Evolutionary conservation across 2,888 invertebrate species (phyloP).

Genomic region (Leucozona laternaria): DNA sequence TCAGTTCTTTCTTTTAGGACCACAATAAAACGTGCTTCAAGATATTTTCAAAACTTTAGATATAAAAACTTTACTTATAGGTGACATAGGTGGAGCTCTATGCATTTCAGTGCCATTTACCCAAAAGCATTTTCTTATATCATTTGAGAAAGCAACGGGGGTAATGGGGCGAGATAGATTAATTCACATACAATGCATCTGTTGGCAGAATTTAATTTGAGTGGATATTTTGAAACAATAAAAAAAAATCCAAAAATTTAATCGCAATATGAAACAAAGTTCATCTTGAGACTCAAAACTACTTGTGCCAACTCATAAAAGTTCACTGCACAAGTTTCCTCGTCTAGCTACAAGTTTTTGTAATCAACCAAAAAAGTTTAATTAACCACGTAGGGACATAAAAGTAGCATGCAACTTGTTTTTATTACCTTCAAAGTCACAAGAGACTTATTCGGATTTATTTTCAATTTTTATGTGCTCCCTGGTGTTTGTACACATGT

Average conservation of each 20-base stretch:
- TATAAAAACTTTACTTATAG: too few relatives aligned
- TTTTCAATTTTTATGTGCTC: conserved; percentile 46
- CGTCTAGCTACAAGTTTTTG: conserved; percentile 27
- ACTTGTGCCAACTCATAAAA: conserved; percentile 20
- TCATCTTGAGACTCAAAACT: neutral
- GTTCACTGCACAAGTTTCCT: conserved; percentile 28
- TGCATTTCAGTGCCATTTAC: neutral
- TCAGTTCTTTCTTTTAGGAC: too few relatives aligned
- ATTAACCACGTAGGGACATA: conserved; percentile 47
- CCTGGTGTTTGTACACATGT: conserved; percentile 36
- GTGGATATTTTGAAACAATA: neutral
- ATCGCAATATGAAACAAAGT: conserved; percentile 13
- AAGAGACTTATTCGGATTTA: conserved; percentile 40
- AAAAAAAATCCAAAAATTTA: neutral
- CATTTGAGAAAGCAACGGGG: neutral
- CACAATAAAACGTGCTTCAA: too few relatives aligned
- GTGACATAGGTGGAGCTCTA: neutral
- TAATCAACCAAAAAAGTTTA: conserved; percentile 40
- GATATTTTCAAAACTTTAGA: too few relatives aligned
- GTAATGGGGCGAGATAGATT: too few relatives aligned
- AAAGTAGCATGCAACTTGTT: conserved; percentile 46
- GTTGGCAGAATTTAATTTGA: neutral
- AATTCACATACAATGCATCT: neutral
- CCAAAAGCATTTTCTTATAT: neutral
- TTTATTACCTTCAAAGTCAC: conserved; percentile 42